Evolutionary conservation across 1,140 invertebrate species (phyloP), one percentile per base, ranked within the genome.

Genomic region (Drosophila ohnishii): DNA sequence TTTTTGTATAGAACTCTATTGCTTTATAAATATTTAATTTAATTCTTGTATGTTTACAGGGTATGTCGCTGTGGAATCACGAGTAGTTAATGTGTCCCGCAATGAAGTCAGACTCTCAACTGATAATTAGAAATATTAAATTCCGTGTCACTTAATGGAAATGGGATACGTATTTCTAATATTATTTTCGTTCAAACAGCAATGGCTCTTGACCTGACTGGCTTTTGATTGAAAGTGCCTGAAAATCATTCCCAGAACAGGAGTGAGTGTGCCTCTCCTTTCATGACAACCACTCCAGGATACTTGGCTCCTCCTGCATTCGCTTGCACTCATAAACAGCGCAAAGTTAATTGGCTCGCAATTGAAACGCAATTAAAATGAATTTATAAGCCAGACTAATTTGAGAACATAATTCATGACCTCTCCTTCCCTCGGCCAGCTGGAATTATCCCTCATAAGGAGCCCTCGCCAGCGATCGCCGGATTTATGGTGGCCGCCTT

Each of bases 341-440:
- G 53, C 28, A 39, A 61, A 70, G 83, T 71, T 88, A 84, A 87
- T 87, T 88, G 77, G 50, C 62, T 45, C 44, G 62, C 84, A 87
- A 87, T 87, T 88, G 84, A 75, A 80, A 71, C 47, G 73, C 84
- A 88, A 83, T 87, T 88, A 87, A 80, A 88, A 78, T 69, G 69
- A 61, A 88, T 88, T 88, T 84, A 80, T 75, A 71, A 80, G 62
- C 60, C 50, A 55, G 37, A 48, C 39, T 32, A 63, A 78, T 86
- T 85, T 78, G 53, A 57, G 72, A 62, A 65, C 76, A 84, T 83
- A 80, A 79, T 79, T 79, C 60, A 86, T 77, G 62, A 63, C 34
- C 42, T 42, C 25, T 62, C 47, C 51, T 5, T n/a, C 13, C 5
- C 32, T 16, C 5, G 16, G 16, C 39, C 37, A 44, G 58, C 48